Conservation (phyloP, 2,113 vertebrate genomes). For the Syrrhaptes paradoxus region DNA sequence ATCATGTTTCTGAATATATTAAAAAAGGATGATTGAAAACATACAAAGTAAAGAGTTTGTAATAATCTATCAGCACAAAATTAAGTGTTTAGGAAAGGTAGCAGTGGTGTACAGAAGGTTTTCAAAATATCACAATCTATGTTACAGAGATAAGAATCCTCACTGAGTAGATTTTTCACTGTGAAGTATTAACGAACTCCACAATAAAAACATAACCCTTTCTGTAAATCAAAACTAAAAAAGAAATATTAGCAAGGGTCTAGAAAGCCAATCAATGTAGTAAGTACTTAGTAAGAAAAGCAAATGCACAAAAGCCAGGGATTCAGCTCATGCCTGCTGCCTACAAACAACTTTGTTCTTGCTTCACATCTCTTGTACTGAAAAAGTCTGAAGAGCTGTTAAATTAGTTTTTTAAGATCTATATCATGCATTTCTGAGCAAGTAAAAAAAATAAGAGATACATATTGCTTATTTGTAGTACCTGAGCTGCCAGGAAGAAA, state of each 20-base stretch:
- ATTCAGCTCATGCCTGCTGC: background rate
- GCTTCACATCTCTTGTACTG: background rate
- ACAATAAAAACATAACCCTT: background rate
- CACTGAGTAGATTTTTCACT: background rate
- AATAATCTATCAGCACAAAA: background rate
- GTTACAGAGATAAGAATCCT: background rate
- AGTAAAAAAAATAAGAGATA: background rate
- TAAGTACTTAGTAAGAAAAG: background rate
- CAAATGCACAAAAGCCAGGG: background rate
- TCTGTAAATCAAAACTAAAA: background rate
- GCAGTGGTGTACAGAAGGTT: background rate
- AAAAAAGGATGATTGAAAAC: background rate
- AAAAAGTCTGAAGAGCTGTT: background rate
- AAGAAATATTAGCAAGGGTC: background rate
- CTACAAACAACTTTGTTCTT: background rate
- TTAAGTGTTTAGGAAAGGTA: background rate
- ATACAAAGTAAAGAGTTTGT: background rate
- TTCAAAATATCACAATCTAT: background rate
- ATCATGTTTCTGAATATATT: background rate
- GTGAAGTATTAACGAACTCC: background rate
- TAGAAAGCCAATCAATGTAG: background rate
- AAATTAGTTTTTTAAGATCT: background rate
- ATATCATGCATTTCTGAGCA: background rate
- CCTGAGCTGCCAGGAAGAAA: background rate
- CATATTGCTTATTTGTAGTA: background rate